These are phyloP conservation scores for Petromus typicus DNA, from an alignment of 2,113 vertebrate species.

Conservation along the genomic window DNA sequence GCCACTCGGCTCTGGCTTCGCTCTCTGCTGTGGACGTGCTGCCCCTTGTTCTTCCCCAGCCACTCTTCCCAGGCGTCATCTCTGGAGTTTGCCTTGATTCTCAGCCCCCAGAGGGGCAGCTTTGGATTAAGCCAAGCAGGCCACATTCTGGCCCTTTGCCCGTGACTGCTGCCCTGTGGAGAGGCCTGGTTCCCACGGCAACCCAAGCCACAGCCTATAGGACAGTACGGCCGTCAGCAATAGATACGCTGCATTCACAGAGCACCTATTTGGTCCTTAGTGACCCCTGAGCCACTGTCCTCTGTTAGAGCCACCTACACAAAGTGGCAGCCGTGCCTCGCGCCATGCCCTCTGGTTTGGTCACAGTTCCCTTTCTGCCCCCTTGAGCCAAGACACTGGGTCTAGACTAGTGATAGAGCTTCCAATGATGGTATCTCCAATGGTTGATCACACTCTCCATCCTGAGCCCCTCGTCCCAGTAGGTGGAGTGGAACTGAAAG, in stretches of 20 bases:
- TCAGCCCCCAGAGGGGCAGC: background rate
- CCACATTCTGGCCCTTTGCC: background rate
- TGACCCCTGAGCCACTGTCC: background rate
- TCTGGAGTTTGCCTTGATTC: background rate
- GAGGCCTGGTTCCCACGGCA: conserved; percentile 15
- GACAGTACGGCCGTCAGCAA: background rate
- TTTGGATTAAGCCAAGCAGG: background rate
- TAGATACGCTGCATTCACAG: background rate
- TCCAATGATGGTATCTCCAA: background rate
- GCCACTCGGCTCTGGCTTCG: background rate
- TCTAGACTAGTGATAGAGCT: background rate
- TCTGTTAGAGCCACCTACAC: background rate
- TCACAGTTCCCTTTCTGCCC: background rate
- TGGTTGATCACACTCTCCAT: background rate
- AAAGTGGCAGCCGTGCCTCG: background rate
- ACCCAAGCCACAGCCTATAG: background rate
- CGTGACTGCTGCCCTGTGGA: background rate
- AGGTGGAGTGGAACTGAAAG: background rate
- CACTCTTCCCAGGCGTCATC: background rate
- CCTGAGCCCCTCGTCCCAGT: background rate
- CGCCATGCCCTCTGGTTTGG: background rate
- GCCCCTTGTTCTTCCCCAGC: background rate
- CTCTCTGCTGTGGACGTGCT: fast-evolving
- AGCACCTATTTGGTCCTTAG: background rate
- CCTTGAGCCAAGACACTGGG: background rate